Conservation (phyloP, 2,797 vertebrate genomes). For the Ambastaia sidthimunki region DNA sequence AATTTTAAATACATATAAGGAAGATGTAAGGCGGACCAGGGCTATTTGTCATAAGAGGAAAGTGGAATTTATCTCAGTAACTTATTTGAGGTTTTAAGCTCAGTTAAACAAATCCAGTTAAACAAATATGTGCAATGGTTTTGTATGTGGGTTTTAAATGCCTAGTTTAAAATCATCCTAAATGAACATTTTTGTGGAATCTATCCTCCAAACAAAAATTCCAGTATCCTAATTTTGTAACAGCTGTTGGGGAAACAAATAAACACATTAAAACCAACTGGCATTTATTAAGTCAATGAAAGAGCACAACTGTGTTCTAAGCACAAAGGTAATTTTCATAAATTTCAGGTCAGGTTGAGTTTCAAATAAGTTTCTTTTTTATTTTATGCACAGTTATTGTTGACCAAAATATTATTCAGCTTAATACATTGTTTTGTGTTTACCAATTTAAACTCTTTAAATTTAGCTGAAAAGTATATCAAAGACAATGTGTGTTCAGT, state of each 20-base stretch:
- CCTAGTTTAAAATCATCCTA: neutral
- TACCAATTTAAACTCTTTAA: neutral
- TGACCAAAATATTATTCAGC: neutral
- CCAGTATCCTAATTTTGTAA: neutral
- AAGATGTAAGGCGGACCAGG: neutral
- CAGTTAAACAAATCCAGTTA: neutral
- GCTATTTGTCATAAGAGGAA: neutral
- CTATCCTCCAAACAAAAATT: neutral
- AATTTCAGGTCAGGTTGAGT: neutral
- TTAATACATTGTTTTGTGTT: neutral
- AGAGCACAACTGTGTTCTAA: neutral
- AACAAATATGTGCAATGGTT: neutral
- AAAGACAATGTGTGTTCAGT: neutral
- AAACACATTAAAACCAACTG: neutral
- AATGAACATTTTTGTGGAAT: neutral
- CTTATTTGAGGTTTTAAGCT: neutral
- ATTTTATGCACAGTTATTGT: neutral
- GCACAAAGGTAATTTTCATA: neutral
- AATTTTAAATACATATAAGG: conserved; percentile 36
- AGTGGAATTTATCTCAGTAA: neutral
- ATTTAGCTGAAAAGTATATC: neutral
- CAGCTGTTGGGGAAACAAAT: neutral
- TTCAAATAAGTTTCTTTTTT: neutral
- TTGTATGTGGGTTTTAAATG: neutral
- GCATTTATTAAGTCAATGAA: neutral